Evolutionary conservation across 1,140 invertebrate genomes (phyloP).

Genomic region (honey bee (Apis mellifera)): Amel_HAv3.1 CM009933.2:6223501-6224000

Average conservation of each 20-base stretch:
- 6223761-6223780: conserved; percentile 82
- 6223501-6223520: conserved; percentile 87
- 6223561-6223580: conserved; percentile 87
- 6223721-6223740: neutral
- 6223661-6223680: neutral
- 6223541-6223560: conserved; percentile 86
- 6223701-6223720: neutral
- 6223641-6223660: conserved; percentile 69
- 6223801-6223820: conserved; percentile 73
- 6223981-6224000: conserved; percentile 90
- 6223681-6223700: conserved; percentile 68
- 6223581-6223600: conserved; percentile 88
- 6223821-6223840: conserved; percentile 82
- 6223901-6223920: conserved; percentile 87
- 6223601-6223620: conserved; percentile 86
- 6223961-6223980: conserved; percentile 87
- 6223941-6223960: conserved; percentile 87
- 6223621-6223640: conserved; percentile 84
- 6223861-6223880: conserved; percentile 87
- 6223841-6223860: conserved; percentile 85
- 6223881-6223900: conserved; percentile 86
- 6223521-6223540: conserved; percentile 89
- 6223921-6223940: conserved; percentile 90
- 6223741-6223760: conserved; percentile 71
- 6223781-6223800: conserved; percentile 79